Evolutionary conservation across 2,888 invertebrate genomes (phyloP), one percentile per base, ranked within the genome.

Genomic region (Dimorphilus gyrociliatus): DNA sequence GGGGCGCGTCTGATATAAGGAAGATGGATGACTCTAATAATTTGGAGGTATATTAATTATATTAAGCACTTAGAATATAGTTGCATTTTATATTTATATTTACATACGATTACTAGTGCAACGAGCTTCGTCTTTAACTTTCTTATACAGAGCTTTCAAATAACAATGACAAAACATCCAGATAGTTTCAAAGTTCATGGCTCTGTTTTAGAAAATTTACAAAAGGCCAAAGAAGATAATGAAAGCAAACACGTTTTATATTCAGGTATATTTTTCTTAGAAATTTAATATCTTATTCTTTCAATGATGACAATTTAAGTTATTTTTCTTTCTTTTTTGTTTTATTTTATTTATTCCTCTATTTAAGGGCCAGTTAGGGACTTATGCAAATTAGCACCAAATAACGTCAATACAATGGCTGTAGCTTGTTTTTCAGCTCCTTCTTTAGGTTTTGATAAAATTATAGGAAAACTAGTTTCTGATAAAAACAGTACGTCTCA

Each of bases 361-460:
- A 27, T 35, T 37, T n/a, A 37, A 66, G 69, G 69, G 13, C 57
- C 65, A 7, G 69, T 70, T 1, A 51, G 69, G 19, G 54, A 50
- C 4, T 45, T 71, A 4, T 71, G 70, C 48, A 57, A 62, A 14
- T 44, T 69, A 31, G 70, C 70, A 3, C 70, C 70, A 2, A 68
- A 69, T 47, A 71, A 71, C 39, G 69, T 69, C 10, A 70, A 71
- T 53, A 69, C 70, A 5, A 71, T 71, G 70, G 70, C 70, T 12
- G 68, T 65, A 3, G 70, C 67, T 3, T 64, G 67, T 2, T 41
- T 68, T 16, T 66, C 67, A 2, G 69, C 64, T 3, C 59, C 59
- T 38, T 67, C 61, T 38, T 52, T 69, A 14, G 69, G 69, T 6
- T 67, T 69, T 46, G 68, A 69, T 38, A 50, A 53, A 32, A 66